A percentile compares a stretch with the other conserved stretches of the same genome.
These are phyloP conservation scores for Sebastes cheni DNA, from an alignment of 2,797 vertebrate species.

Conservation along the genomic window DNA sequence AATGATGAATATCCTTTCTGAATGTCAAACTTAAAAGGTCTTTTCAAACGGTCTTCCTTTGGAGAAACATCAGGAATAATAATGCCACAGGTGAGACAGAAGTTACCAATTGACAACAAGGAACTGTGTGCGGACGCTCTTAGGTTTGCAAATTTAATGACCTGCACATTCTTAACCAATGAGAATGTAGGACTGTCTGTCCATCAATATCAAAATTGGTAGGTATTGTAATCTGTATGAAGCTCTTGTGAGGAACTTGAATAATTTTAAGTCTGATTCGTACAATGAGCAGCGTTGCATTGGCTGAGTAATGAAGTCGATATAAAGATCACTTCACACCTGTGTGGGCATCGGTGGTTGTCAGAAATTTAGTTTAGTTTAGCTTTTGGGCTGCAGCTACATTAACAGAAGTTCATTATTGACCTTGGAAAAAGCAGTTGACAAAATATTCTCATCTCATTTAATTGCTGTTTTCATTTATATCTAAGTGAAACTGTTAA, in stretches of 20 bases:
- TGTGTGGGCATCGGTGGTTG: not conserved
- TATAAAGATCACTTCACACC: not conserved
- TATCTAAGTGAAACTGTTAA: not conserved
- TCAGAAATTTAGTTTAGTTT: not conserved
- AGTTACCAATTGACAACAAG: not conserved
- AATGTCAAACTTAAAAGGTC: conserved; percentile 8
- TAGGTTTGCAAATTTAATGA: not conserved
- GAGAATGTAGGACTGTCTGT: not conserved
- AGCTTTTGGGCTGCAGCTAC: not conserved
- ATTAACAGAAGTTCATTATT: not conserved
- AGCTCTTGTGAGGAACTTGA: not conserved
- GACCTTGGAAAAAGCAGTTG: not conserved
- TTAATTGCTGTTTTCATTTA: no score
- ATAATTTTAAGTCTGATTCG: not conserved
- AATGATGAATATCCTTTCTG: not conserved
- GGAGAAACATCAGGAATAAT: not conserved
- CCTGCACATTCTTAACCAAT: not conserved
- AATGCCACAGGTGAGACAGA: not conserved
- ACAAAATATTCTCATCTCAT: not conserved
- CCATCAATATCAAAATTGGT: not conserved
- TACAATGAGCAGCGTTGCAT: not conserved
- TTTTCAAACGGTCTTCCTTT: not conserved
- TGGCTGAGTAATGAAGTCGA: not conserved
- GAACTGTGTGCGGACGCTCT: not conserved
- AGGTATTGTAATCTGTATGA: not conserved